Conservation (phyloP, 2,113 vertebrate species). For the Cyanocitta stelleri region DNA sequence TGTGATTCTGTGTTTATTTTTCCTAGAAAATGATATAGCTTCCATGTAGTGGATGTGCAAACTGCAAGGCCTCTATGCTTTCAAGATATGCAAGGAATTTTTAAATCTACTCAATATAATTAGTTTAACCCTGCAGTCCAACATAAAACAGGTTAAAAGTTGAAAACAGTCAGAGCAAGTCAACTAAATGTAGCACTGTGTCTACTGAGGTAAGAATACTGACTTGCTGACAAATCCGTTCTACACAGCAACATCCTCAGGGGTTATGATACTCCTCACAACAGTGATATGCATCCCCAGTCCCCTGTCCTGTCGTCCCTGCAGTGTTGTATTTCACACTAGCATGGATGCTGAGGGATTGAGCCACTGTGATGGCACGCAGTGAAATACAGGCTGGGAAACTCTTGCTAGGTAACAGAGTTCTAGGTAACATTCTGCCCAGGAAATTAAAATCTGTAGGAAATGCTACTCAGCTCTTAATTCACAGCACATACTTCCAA, state of each 20-base stretch:
- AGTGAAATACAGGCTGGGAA: neutral
- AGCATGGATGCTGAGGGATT: accelerated
- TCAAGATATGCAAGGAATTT: neutral
- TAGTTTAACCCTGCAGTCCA: neutral
- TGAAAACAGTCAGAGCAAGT: neutral
- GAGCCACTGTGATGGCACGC: neutral
- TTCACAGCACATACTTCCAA: neutral
- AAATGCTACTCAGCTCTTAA: neutral
- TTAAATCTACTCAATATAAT: neutral
- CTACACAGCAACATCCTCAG: neutral
- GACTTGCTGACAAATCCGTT: neutral
- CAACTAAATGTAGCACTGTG: neutral
- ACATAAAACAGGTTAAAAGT: neutral
- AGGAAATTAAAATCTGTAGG: neutral
- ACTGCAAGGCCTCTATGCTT: neutral
- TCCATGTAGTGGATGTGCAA: neutral
- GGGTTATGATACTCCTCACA: neutral
- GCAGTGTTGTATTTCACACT: neutral
- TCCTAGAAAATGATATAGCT: neutral
- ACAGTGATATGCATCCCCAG: neutral
- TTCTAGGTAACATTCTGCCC: neutral
- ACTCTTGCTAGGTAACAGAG: neutral
- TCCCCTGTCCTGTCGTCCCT: accelerated
- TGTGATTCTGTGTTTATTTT: neutral
- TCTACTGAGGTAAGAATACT: neutral